These are phyloP conservation scores for Enteromius paludinosus DNA, from an alignment of 2,797 vertebrate genomes.

Conservation along the genomic window DNA sequence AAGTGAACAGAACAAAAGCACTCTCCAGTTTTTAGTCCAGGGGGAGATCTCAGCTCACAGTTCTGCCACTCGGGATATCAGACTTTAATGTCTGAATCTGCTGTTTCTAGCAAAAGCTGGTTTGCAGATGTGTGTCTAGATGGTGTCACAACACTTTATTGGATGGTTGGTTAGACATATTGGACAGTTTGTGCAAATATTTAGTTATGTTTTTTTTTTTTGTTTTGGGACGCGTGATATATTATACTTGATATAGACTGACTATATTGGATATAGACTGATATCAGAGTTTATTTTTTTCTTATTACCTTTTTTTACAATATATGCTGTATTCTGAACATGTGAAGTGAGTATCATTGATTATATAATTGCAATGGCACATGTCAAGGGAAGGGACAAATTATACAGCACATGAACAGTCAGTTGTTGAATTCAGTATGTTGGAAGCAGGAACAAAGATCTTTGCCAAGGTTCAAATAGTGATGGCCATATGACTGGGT, in stretches of 20 bases:
- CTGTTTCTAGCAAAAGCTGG: conserved; percentile 16
- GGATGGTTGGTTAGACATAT: conserved; percentile 6
- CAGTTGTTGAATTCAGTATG: neutral
- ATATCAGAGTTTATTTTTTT: neutral
- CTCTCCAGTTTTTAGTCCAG: conserved; percentile 25
- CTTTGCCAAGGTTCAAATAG: neutral
- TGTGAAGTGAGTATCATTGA: neutral
- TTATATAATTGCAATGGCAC: neutral
- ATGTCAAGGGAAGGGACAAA: neutral
- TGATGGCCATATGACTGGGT: neutral
- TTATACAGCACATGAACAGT: neutral
- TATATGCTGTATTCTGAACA: neutral
- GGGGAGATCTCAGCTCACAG: conserved; percentile 26
- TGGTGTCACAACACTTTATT: neutral
- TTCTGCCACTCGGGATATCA: conserved; percentile 39
- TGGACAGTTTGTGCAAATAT: neutral
- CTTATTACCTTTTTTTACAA: neutral
- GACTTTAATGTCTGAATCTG: conserved; percentile 30
- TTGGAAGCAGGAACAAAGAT: neutral
- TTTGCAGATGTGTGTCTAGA: neutral
- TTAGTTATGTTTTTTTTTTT: neutral
- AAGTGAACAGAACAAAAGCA: conserved; percentile 43
- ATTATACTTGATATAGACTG: neutral
- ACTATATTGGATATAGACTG: neutral
- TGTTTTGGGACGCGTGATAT: neutral